A percentile compares a stretch with the other conserved stretches of the same genome.
phyloP scores from a whole-genome alignment of 2,113 vertebrate species.

The Hemibagrus wyckioides region DNA sequence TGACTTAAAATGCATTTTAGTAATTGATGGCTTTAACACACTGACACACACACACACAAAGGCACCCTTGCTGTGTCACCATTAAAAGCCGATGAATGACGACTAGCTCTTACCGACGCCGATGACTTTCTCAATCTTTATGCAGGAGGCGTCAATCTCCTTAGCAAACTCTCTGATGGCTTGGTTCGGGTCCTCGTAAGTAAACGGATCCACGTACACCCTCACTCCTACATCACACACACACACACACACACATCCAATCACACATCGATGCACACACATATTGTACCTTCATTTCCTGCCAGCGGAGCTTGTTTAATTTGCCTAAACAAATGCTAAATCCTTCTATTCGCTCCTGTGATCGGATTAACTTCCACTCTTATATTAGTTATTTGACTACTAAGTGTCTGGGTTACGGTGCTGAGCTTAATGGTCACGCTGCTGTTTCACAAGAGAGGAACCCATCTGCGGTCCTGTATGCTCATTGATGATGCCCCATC shows the following conservation, averaged over 20 bases:
- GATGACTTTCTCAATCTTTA: constrained; percentile 99
- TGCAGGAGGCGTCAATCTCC: constrained; percentile 97
- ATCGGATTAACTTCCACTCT: background rate
- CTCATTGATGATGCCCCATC: background rate
- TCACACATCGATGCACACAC: constrained; percentile 22
- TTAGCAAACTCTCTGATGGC: constrained; percentile 97
- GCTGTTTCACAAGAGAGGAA: background rate
- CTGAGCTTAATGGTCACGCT: background rate
- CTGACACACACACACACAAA: constrained; percentile 8
- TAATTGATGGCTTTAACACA: background rate
- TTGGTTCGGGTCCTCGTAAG: constrained; percentile 98
- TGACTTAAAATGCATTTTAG: background rate
- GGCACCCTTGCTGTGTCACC: background rate
- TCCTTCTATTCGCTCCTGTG: background rate
- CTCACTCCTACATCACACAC: constrained; percentile 81
- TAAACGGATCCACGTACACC: constrained; percentile 97
- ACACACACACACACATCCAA: constrained; percentile 29
- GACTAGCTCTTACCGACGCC: constrained; percentile 85
- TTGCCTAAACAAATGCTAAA: background rate
- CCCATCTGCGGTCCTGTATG: background rate
- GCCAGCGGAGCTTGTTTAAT: background rate
- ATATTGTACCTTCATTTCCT: background rate
- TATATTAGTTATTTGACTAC: background rate
- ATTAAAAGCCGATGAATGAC: constrained; percentile 17
- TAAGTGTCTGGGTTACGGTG: background rate